Evolutionary conservation across 1,140 invertebrate genomes (phyloP), one percentile per base, ranked within the genome.

Genomic region (Ephestia elutella): DNA sequence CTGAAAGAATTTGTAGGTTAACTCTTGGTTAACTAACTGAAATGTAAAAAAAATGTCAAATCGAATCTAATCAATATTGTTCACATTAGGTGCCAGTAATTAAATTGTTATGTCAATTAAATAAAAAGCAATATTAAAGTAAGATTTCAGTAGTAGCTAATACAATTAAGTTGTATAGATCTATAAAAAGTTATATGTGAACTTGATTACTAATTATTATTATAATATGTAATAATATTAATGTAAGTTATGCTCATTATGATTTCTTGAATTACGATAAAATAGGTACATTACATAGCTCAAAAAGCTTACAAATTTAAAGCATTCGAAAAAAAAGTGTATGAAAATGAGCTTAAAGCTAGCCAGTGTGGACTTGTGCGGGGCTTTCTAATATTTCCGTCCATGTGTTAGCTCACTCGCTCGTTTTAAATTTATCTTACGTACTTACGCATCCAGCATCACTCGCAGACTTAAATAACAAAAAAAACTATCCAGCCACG

Each of bases 351-450:
- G 2, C 15, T 44, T 44, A 15, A 44, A 15, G n/a, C 38, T 15
- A 1, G n/a, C 15, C n/a, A 0, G 38, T 7, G 30, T 32, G 11
- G 21, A 32, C 9, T 10, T 32, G 8, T 32, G 30, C 38, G 38
- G 38, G 38, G 15, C 38, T 44, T 44, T 44, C 54, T 66, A 62
- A 58, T 48, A 56, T 61, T 61, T 70, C 58, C 53, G 58, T 54
- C 61, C 51, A 54, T 57, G 35, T 55, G 49, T 60, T 59, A 54
- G 60, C 35, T 10, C 56, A 54, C 49, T 55, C 8, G 78, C 77
- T 80, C 71, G 62, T 68, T 78, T 82, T 82, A 82, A 81, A 78
- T 82, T 75, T 84, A 82, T 81, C 80, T 71, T 77, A 69, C 68
- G 64, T 53, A 62, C 64, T 62, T 54, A 55, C 69, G 51, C 62